A percentile compares a stretch with the other conserved stretches of the same genome.
Evolutionary conservation across 2,113 vertebrate genomes (phyloP).

Genomic region (Phalacrocorax brasilianus): DNA sequence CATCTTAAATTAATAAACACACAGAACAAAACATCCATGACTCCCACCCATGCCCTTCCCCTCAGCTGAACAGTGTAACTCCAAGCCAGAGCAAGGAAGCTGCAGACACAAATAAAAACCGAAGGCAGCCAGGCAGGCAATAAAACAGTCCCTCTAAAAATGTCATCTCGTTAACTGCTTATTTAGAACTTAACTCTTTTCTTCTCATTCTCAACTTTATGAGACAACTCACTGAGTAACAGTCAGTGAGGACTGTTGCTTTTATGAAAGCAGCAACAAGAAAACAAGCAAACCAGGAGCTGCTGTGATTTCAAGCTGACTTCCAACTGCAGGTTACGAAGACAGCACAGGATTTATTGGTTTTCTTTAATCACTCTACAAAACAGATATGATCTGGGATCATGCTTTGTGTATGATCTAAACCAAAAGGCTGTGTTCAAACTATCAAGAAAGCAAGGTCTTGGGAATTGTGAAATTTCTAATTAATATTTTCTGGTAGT

Average conservation of each 20-base stretch:
- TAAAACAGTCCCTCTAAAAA: background rate
- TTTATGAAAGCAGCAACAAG: background rate
- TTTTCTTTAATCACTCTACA: no score
- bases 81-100: background rate
- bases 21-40: background rate
- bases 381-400: background rate
- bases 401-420: background rate
- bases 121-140: background rate
- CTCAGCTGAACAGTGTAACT: fast-evolving
- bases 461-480: no score
- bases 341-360: background rate
- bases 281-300: background rate
- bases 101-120: background rate
- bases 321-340: fast-evolving
- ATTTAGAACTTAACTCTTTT: background rate
- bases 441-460: background rate
- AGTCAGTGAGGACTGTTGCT: background rate
- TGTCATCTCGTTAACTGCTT: background rate
- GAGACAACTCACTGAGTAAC: background rate
- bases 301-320: background rate
- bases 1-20: background rate
- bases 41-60: background rate
- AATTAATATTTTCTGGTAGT: background rate
- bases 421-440: background rate
- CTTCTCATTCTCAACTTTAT: background rate